Base-by-base conservation (phyloP, 2,113 vertebrate species). In the Campylorhamphus procurvoides region DNA sequence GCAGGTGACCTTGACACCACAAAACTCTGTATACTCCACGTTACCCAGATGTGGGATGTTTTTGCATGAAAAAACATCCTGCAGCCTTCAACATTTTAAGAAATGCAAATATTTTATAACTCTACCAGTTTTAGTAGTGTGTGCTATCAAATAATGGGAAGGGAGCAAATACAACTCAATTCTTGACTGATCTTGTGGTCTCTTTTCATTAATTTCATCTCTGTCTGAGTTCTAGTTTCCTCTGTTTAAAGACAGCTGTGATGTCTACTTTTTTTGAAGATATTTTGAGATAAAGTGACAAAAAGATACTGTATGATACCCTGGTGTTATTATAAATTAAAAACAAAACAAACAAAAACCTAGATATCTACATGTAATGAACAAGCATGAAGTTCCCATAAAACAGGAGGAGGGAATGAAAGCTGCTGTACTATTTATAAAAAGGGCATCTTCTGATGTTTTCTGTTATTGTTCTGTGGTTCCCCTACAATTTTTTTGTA, bases 71-170 rank as follows among this genome's bases (percentile, higher is more conserved):
- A 84, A 84, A 82, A 64, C 3, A 52, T 52, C 8, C 13, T 68
- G 18, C 23, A 77, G 56, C 7, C 55, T 78, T 92, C 68, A 39
- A 3, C 18, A 18, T 80, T 85, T 92, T 74, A 55, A 88, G 63
- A 94, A 83, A 95, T 94, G 94, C 68, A 97, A 93, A 92, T 95
- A 74, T 29, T 59, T 91, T 28, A 9, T 49, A 37, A 55, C 76
- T 87, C 12, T 29, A 29, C 33, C 39, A 29, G 25, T 14, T 85
- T 85, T 66, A 10, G 11, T 62, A 53, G 42, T 1, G 0, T 39
- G 31, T 82, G 46, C 49, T 72, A 47, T 46, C 75, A 76, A 72
- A 76, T 60, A 79, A 66, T 13, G 31, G 62, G 79, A 94, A 90
- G 72, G 89, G 92, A 92, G 53, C 28, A 95, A 62, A 62, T 62